Percentiles rank a stretch among this genome's conserved stretches.
phyloP scores from a whole-genome alignment of 2,888 invertebrate species.

The Agrochola lota region DNA sequence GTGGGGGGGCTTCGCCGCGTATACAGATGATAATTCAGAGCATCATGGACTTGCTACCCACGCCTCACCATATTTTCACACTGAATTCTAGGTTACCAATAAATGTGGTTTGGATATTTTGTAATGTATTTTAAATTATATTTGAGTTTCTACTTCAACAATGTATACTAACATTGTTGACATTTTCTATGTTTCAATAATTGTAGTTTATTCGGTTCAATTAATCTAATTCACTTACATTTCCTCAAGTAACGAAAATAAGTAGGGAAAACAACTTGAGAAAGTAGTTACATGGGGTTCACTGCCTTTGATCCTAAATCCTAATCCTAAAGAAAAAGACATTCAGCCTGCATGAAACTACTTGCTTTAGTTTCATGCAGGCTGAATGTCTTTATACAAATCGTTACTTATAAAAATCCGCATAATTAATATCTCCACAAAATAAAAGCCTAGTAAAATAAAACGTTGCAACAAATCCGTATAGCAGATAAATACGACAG shows the following conservation, averaged over 20 bases:
- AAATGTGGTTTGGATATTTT: conserved; percentile 26
- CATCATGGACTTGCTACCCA: conserved; percentile 62
- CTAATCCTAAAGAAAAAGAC: too few relatives aligned
- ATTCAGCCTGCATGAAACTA: too few relatives aligned
- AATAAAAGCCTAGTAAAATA: conserved; percentile 41
- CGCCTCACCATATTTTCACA: conserved; percentile 48
- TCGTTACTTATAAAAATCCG: conserved; percentile 1
- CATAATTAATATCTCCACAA: conserved; percentile 16
- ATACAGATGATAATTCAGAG: conserved; percentile 75
- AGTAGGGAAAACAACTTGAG: too few relatives aligned
- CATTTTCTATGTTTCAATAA: too few relatives aligned
- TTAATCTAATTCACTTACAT: too few relatives aligned
- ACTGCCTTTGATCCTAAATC: too few relatives aligned
- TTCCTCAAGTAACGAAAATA: too few relatives aligned
- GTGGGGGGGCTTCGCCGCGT: conserved; percentile 65
- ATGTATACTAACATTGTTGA: too few relatives aligned
- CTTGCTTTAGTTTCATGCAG: too few relatives aligned
- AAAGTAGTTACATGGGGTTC: too few relatives aligned
- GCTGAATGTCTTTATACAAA: too few relatives aligned
- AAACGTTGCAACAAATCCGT: conserved; percentile 40
- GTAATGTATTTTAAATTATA: conserved; percentile 23
- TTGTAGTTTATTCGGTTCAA: too few relatives aligned
- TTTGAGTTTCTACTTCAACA: not conserved
- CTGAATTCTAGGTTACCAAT: conserved; percentile 55
- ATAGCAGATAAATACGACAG: conserved; percentile 49